Base-by-base conservation (phyloP, 2,113 vertebrate species). In the Microtus montanus region DNA sequence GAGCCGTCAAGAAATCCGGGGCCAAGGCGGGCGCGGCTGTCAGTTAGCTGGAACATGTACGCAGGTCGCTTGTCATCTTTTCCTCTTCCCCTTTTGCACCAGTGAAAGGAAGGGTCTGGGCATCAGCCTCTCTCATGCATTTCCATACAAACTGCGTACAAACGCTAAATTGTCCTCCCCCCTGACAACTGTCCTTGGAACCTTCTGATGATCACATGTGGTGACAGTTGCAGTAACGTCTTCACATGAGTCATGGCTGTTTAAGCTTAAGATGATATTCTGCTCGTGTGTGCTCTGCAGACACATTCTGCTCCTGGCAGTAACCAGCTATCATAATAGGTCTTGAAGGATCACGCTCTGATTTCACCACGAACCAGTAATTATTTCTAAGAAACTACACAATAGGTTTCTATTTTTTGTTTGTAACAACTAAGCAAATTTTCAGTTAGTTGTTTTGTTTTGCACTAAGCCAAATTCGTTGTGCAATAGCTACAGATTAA, bases 371-470 rank as follows among this genome's bases (percentile, higher is more conserved):
- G 47, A 82, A 44, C 64, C 38, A 82, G 6, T 28, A 82, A 38
- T 9, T 28, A 85, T 77, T 44, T 88, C 88, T 85, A 89, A 87
- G 92, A 87, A 94, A 87, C 33, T 7, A 75, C n/a, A 82, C 0
- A 54, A 19, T 38, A 63, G 77, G 10, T 64, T 88, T 92, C 68
- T 41, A 47, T 75, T 38, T 89, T 95, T 66, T 80, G 52, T 88
- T 95, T 90, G 61, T 38, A 73, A 92, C 54, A 90, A 95, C 49
- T 66, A 83, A 80, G 41, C 64, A 68, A 75, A 63, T 74, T 85
- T 93, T 95, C 38, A 83, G 83, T 44, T 70, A 71, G 83, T 80
- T 52, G 83, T 80, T 96, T 80, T 63, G 54, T 87, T 96, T 80
- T 84, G 58, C 66, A 52, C 24, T 79, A 80, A 93, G 85, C 12